A percentile compares a stretch with the other conserved stretches of the same genome.
Evolutionary conservation across 2,888 invertebrate genomes (phyloP).

Genomic region (Drosophila falleni): DNA sequence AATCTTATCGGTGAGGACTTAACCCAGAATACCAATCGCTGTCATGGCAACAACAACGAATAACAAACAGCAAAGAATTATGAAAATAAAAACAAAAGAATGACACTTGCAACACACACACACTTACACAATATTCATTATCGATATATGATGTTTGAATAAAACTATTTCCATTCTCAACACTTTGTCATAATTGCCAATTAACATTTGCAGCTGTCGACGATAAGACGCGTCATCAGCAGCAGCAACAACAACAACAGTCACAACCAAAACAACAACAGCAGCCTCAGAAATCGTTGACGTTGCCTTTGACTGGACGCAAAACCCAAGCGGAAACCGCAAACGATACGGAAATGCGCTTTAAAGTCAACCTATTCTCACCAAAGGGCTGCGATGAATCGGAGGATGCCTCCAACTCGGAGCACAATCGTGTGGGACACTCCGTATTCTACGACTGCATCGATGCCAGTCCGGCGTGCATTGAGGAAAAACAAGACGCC

Average conservation of each 20-base stretch:
- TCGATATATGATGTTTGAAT: conserved; percentile 35
- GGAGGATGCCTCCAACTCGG: conserved; percentile 79
- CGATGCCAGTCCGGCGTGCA: conserved; percentile 83
- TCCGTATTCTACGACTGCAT: conserved; percentile 85
- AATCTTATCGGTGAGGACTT: conserved; percentile 61
- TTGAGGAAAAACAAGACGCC: conserved; percentile 90
- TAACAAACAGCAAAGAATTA: conserved; percentile 50
- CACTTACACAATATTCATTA: background rate
- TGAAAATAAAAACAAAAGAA: conserved; percentile 14
- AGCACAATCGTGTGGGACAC: conserved; percentile 85
- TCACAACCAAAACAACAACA: conserved; percentile 22
- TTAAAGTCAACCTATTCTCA: conserved; percentile 63
- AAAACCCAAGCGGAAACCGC: conserved; percentile 54
- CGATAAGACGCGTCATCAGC: conserved; percentile 63
- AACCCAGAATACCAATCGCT: conserved; percentile 43
- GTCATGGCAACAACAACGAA: conserved; percentile 63
- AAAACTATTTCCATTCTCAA: conserved; percentile 32
- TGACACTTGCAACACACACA: conserved; percentile 13
- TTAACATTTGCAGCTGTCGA: conserved; percentile 64
- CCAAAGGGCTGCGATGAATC: conserved; percentile 70
- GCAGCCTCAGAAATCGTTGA: conserved; percentile 78
- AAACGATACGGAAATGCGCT: conserved; percentile 64
- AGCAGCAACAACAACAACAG: conserved; percentile 20
- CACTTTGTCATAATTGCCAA: conserved; percentile 60
- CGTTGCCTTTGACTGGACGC: conserved; percentile 79